Conservation (phyloP, 2,888 invertebrate species). For the Rhamphomyia laevipes region DNA sequence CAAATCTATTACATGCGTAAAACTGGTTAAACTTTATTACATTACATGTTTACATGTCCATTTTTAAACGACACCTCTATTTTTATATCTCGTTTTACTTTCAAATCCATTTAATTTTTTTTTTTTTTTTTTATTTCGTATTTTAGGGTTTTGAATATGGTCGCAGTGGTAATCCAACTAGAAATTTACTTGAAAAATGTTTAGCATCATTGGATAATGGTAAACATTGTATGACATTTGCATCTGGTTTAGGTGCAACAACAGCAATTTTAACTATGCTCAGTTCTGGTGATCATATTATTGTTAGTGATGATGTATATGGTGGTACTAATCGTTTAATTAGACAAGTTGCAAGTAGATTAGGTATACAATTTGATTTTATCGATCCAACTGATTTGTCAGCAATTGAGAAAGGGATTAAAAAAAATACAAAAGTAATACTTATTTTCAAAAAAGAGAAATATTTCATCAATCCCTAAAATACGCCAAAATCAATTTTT, state of each 20-base stretch:
- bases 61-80: too few relatives aligned
- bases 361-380: slow-evolving; percentile 65
- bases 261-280: slow-evolving; percentile 65
- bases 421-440: slow-evolving; percentile 72
- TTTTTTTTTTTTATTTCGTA: not conserved
- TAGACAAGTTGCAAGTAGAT: slow-evolving; percentile 48
- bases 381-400: slow-evolving; percentile 61
- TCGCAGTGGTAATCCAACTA: slow-evolving; percentile 87
- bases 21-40: too few relatives aligned
- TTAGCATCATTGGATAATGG: slow-evolving; percentile 84
- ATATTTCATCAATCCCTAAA: not conserved
- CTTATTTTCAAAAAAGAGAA: not conserved
- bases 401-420: slow-evolving; percentile 55
- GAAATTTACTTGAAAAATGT: slow-evolving; percentile 77
- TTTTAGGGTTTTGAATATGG: slow-evolving; percentile 79
- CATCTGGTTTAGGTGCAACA: slow-evolving; percentile 85
- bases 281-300: slow-evolving; percentile 75
- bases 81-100: too few relatives aligned
- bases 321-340: slow-evolving; percentile 81
- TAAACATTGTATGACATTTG: slow-evolving; percentile 68
- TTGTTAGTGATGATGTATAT: slow-evolving; percentile 87
- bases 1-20: too few relatives aligned
- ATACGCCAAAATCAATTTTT: slow-evolving; percentile 4
- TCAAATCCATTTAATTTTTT: not conserved
- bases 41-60: too few relatives aligned